Base-by-base conservation (phyloP, 2,797 vertebrate genomes). In the Acipenser oxyrinchus region DNA sequence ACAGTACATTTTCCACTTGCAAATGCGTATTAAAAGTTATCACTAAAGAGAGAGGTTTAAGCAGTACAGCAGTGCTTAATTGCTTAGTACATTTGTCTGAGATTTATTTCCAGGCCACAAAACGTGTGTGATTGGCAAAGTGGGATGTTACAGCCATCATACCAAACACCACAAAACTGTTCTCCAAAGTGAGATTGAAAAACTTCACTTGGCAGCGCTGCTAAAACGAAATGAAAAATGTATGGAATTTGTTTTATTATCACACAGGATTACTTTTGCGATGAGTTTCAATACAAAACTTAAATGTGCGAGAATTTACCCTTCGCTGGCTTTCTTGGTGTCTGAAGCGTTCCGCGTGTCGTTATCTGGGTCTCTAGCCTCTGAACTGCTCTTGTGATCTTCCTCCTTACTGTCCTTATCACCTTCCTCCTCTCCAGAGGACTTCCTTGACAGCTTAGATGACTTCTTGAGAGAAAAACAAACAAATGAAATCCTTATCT, bases 341-440 rank as follows among this genome's bases (percentile, higher is more conserved):
- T 94, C 93, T 70, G 91, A 88, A 65, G 91, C 89, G 75, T 93
- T 97, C 79, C 93, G 91, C 70, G 91, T 88, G 89, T 94, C 90
- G 8, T 91, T 93, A 83, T 94, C 92, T 1, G 89, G 86, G 51
- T 96, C 94, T 72, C 92, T 93, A 60, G 87, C 92, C 77, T 95
- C 94, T 8, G 93, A 95, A 74, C 90, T 87, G 65, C 94, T 95
- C 87, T 93, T 98, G 79, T 93, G 93, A 76, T 92, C 92, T 13
- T 95, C 93, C 64, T 94, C 94, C 89, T 95, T 96, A 76, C 92
- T 88, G 60, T 97, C 95, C 78, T 95, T 95, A 76, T 95, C 93
- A 82, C 93, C 89, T 75, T 92, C 86, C 2, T 87, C 86, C 55
- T 95, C 94, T 77, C 85, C 95, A 58, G 93, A 92, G 69, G 93